Evolutionary conservation across 2,113 vertebrate genomes (phyloP), one percentile per base, ranked within the genome.

Genomic region (Psilopsiagon aurifrons): DNA sequence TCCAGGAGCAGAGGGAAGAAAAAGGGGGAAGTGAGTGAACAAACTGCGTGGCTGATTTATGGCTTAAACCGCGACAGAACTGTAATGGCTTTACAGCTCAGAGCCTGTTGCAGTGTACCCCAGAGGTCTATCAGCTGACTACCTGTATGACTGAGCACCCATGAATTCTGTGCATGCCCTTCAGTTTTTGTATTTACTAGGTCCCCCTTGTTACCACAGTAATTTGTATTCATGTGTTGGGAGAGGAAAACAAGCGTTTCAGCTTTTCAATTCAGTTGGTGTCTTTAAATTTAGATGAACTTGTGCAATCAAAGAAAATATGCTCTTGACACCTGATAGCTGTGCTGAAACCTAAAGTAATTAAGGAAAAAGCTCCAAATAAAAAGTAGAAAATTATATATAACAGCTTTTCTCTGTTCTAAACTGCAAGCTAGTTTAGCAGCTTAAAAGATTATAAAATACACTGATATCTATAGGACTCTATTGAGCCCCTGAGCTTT

Each of bases 341-440:
- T 92, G 41, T 81, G 51, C 55, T 90, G 64, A 90, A 83, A 75
- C 28, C 43, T 63, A 67, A 88, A 86, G 63, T 70, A 77, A 88
- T 83, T 88, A 74, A 63, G 33, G 73, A 51, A 51, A 70, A 88
- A 88, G 25, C n/a, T 81, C 51, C 23, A 74, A 86, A 70, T 92
- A 77, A 78, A 83, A 90, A 46, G 35, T 33, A 63, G 44, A 88
- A 88, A 60, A 66, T 57, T 35, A 63, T 76, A 90, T 90, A 68
- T 76, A 88, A 31, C 79, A 77, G 59, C 14, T 85, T 87, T 84
- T 87, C 62, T 95, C 23, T 28, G 31, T 87, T 93, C 20, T 69
- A 85, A 85, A 57, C 33, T 35, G 33, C 18, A 46, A 43, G 35
- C 63, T 68, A 85, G 64, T 91, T 83, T 73, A 88, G 18, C 35